These are phyloP conservation scores for Carassius auratus DNA, from an alignment of 2,113 vertebrate genomes.

Conservation along the genomic window DNA sequence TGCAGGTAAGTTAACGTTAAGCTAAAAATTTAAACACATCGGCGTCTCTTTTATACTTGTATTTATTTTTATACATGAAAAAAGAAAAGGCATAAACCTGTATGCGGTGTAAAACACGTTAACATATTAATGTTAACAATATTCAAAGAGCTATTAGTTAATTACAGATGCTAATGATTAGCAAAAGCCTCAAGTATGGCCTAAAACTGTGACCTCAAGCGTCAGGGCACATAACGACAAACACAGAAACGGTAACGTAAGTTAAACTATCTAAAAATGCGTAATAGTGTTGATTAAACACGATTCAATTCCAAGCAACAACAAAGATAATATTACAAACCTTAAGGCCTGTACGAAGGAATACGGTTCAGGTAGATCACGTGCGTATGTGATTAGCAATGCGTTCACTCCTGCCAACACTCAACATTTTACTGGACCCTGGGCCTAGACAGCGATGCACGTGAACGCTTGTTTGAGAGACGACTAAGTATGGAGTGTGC, in stretches of 20 bases:
- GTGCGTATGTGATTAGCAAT: neutral
- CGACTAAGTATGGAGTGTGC: neutral
- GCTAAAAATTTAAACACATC: neutral
- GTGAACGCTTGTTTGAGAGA: neutral
- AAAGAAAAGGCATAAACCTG: neutral
- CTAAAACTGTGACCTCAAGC: neutral
- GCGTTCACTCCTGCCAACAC: neutral
- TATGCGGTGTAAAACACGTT: neutral
- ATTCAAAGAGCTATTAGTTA: neutral
- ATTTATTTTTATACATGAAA: neutral
- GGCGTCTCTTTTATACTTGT: neutral
- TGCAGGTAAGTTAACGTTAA: neutral
- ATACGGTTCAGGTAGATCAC: slow-evolving; percentile 3
- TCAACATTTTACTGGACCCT: neutral
- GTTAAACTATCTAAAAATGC: neutral
- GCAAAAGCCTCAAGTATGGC: slow-evolving; percentile 3
- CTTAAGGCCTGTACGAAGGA: neutral
- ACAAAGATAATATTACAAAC: neutral
- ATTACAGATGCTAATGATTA: slow-evolving; percentile 16
- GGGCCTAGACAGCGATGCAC: neutral
- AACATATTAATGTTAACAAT: neutral
- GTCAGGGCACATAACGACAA: neutral
- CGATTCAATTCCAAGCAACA: neutral
- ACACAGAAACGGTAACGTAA: neutral
- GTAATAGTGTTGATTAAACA: neutral